Base-by-base conservation (phyloP, 2,888 invertebrate genomes). In the Aspidiotus destructor region DNA sequence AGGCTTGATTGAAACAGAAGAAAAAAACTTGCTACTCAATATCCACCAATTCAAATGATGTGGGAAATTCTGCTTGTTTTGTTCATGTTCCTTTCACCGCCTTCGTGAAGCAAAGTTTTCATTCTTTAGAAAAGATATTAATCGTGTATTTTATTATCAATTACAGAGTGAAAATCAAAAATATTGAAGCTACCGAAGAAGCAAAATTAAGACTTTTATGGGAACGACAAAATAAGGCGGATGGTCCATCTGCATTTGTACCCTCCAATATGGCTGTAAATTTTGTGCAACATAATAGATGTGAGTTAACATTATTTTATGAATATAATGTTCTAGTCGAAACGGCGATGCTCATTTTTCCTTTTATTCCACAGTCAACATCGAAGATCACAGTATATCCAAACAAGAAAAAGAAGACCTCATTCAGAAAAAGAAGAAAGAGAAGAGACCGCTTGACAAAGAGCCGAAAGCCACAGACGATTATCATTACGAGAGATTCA, bases 111-210 rank as follows among this genome's bases (percentile, higher is more conserved):
- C 5, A 5, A 5, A 7, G 40, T 58, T 28, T 11, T 61, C 41
- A 41, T 48, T 9, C 54, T 42, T 7, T 48, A 7, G 17, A n/a
- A 44, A 17, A 28, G 1, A 3, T 28, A 28, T 5, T 28, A 28
- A 28, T 28, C 28, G 5, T 48, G 48, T 2, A 42, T 61, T 15
- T 16, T 42, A 41, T 42, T 42, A n/a, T 40, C 41, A 52, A 71
- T 76, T 76, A 41, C 73, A 86, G 86, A 75, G 95, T 95, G 0
- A 97, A 99, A 81, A 99, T 99, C 72, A 88, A 87, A 75, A 99
- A 99, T 77, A 99, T 99, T 73, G 96, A 99, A 82, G 95, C 96
- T 0, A 99, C 99, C 0, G 99, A 99, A 79, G 96, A 95, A 76
- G 97, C 98, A 0, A 99, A 98, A 79, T 86, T 95, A 77, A 90